A percentile compares a stretch with the other conserved stretches of the same genome.
Evolutionary conservation across 2,888 invertebrate genomes (phyloP).

Genomic region (Melanophora roralis): DNA sequence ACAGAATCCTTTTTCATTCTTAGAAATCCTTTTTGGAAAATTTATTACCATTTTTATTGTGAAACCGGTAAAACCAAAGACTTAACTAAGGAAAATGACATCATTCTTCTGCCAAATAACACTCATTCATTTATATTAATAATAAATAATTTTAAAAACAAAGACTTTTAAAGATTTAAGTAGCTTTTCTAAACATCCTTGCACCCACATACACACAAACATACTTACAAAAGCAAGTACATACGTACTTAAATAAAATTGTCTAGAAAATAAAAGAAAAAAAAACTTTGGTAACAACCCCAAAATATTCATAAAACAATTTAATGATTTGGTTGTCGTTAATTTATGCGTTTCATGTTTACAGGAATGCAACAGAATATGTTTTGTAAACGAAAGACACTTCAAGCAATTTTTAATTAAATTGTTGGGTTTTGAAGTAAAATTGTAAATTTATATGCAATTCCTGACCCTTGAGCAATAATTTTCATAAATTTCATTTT

Average conservation of each 20-base stretch:
- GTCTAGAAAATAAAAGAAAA: conserved; percentile 1
- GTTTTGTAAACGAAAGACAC: background rate
- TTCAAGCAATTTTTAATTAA: conserved; percentile 52
- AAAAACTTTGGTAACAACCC: conserved; percentile 31
- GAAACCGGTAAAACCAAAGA: conserved; percentile 23
- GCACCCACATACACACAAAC: background rate
- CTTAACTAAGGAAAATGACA: conserved; percentile 15
- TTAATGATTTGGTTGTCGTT: conserved; percentile 24
- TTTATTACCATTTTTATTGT: conserved; percentile 47
- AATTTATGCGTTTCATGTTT: conserved; percentile 51
- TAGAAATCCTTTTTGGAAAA: conserved; percentile 55
- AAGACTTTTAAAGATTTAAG: conserved; percentile 36
- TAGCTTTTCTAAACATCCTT: conserved; percentile 15
- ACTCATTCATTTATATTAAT: background rate
- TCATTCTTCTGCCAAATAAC: background rate
- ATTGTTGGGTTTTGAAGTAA: conserved; percentile 6
- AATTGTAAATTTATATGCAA: conserved; percentile 39
- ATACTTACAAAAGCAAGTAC: no score
- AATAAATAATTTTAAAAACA: conserved; percentile 14
- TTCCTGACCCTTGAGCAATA: conserved; percentile 44
- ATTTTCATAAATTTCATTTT: conserved; percentile 27
- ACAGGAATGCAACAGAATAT: conserved; percentile 36
- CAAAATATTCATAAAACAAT: conserved; percentile 17
- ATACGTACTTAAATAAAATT: conserved; percentile 1
- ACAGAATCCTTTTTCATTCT: conserved; percentile 48